phyloP scores from a whole-genome alignment of 2,888 invertebrate genomes.

The Xestia ashworthii region DNA sequence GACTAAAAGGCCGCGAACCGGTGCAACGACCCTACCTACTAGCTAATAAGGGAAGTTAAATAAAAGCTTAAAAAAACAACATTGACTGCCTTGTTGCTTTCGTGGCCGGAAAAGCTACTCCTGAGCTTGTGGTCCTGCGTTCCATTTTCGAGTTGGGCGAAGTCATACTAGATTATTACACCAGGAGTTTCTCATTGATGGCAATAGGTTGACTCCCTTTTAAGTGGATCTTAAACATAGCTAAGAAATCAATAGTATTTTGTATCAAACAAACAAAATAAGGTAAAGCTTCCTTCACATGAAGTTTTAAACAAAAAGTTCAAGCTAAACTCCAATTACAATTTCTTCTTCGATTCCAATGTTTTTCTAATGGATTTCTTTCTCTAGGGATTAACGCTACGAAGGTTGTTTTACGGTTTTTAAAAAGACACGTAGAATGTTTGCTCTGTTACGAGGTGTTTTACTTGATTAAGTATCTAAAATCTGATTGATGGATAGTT shows the following conservation, averaged over 20 bases:
- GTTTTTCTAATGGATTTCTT: constrained; percentile 34
- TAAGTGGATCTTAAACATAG: not conserved
- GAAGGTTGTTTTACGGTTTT: not conserved
- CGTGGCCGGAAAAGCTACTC: not conserved
- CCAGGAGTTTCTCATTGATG: too few species aligned
- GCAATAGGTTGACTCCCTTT: not conserved
- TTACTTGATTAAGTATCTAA: not conserved
- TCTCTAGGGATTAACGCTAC: constrained; percentile 19
- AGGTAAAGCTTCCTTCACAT: constrained; percentile 3
- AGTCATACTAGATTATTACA: not conserved
- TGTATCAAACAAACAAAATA: too few species aligned
- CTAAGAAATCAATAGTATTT: not conserved
- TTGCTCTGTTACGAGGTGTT: not conserved
- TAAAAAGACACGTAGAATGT: not conserved
- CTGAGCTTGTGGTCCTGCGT: not conserved
- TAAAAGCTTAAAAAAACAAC: too few species aligned
- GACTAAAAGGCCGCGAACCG: too few species aligned
- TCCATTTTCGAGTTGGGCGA: not conserved
- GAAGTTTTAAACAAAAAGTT: not conserved
- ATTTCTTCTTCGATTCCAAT: constrained; percentile 11
- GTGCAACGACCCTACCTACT: too few species aligned
- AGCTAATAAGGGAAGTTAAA: too few species aligned
- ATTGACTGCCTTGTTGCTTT: too few species aligned
- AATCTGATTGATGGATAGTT: constrained; percentile 5
- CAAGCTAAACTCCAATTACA: constrained; percentile 1